phyloP scores from a whole-genome alignment of 2,888 invertebrate species.

The Lasioglossum leucozonium region DNA sequence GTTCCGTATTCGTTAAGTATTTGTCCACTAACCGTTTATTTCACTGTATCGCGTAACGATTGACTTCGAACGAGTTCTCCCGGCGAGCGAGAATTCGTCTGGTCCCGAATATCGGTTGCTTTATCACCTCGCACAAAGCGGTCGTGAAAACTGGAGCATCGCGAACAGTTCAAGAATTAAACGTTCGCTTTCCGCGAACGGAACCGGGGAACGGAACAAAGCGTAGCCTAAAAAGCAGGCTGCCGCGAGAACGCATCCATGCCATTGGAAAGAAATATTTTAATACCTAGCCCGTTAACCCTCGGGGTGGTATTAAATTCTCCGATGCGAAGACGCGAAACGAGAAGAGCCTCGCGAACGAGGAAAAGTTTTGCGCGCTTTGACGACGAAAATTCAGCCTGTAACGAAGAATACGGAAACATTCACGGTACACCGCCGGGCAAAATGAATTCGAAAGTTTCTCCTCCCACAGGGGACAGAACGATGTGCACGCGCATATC shows the following conservation, averaged over 20 bases:
- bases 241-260: constrained; percentile 39
- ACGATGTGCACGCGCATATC: neutral
- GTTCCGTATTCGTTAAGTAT: too few species aligned
- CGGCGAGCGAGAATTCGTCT: neutral
- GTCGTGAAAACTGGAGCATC: constrained; percentile 32
- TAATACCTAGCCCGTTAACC: constrained; percentile 52
- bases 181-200: constrained; percentile 26
- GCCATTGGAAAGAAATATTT: constrained; percentile 49
- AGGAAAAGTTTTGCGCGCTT: constrained; percentile 45
- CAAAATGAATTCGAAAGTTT: constrained; percentile 39
- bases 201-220: constrained; percentile 23
- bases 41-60: neutral
- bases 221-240: constrained; percentile 30
- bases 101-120: neutral
- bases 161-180: constrained; percentile 34
- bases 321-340: constrained; percentile 53
- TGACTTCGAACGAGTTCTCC: neutral
- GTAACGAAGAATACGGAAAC: constrained; percentile 45
- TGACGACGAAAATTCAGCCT: constrained; percentile 40
- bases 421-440: neutral
- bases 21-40: too few species aligned
- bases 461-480: neutral
- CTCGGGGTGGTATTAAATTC: constrained; percentile 50
- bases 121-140: constrained; percentile 11
- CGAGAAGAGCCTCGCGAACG: constrained; percentile 32